Evolutionary conservation across 2,888 invertebrate genomes (phyloP), one percentile per base, ranked within the genome.

Genomic region (Pardosa pseudoannulata): DNA sequence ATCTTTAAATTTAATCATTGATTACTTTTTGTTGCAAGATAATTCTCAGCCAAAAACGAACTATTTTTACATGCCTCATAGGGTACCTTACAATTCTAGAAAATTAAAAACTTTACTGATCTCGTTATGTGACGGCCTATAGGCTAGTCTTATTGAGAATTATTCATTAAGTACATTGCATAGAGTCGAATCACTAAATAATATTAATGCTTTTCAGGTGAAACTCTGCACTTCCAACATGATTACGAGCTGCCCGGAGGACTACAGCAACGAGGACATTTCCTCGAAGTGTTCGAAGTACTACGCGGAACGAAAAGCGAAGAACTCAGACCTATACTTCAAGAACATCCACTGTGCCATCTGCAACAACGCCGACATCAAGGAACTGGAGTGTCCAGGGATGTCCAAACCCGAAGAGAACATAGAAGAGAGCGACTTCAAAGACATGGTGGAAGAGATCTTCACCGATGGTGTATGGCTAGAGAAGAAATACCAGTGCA

Each of bases 301-400:
- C 23, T 74, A 76, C 29, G 82, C 68, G 0, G 82, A 83, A 39
- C 46, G 82, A 1, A 76, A 67, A n/a, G 28, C 31, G n/a, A 83
- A 76, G 19, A 50, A 46, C 11, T 29, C 70, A 0, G 39, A 50
- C 9, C 7, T 46, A 16, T 76, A 76, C 32, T 83, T 39, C 65
- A 71, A 62, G 36, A 83, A 83, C 32, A 36, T 41, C 41, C 76
- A 83, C 27, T 83, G 82, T 28, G 82, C 82, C 31, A 31, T 67
- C 27, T 83, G 82, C 19, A 76, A 83, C 27, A 76, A 65, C 0
- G 23, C 50, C 0, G 19, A 32, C 28, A 27, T 71, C 19, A 71
- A 72, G 11, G 65, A 83, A 5, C 28, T 83, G 13, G 82, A 83
- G 1, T 83, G 82, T 28, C 39, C 64, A 0, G 82, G 82, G 0